A percentile compares a stretch with the other conserved stretches of the same genome.
phyloP scores from a whole-genome alignment of 2,113 vertebrate species.

The Xerus inauris region DNA sequence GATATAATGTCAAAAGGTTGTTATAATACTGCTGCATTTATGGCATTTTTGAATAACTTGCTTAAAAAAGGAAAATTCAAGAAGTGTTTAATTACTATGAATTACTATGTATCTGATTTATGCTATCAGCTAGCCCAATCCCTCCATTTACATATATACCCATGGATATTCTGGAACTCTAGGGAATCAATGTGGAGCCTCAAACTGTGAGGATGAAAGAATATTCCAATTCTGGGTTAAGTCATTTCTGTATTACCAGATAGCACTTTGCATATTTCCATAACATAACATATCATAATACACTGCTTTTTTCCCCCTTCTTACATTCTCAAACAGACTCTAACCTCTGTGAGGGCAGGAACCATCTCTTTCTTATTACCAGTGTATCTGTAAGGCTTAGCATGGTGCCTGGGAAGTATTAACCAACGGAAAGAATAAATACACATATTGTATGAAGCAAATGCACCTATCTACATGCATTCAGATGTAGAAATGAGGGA shows the following conservation, averaged over 20 bases:
- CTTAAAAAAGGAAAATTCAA: neutral
- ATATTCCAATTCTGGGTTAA: neutral
- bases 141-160: neutral
- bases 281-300: neutral
- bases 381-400: neutral
- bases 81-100: neutral
- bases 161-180: neutral
- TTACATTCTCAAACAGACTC: neutral
- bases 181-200: neutral
- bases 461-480: neutral
- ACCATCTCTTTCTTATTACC: neutral
- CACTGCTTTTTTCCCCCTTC: neutral
- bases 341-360: accelerated
- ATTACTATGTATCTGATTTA: neutral
- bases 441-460: neutral
- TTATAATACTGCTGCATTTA: neutral
- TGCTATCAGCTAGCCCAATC: neutral
- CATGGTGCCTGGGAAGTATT: neutral
- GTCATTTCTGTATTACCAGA: neutral
- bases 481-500: neutral
- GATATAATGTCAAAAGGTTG: neutral
- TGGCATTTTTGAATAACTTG: neutral
- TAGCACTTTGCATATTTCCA: neutral
- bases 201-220: neutral
- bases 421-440: neutral